phyloP scores from a whole-genome alignment of 2,888 invertebrate genomes.

The Boloria euphrosyne region DNA sequence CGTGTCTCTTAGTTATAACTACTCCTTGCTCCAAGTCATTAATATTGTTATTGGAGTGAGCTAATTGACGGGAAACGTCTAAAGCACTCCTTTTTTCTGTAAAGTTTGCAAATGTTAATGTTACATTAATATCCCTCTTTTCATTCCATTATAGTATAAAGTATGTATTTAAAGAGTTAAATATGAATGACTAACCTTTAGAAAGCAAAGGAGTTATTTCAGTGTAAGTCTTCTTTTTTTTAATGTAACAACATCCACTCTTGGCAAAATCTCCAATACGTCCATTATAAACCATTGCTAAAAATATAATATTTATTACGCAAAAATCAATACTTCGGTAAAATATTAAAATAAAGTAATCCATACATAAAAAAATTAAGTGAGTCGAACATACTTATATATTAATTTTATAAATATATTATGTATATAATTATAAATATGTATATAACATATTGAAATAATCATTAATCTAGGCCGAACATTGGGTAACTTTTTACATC shows the following conservation, averaged over 20 bases:
- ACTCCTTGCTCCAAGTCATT: conserved; percentile 57
- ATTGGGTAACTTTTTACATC: no score
- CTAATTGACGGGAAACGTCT: conserved; percentile 47
- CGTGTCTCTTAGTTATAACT: conserved; percentile 52
- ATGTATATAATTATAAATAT: no score
- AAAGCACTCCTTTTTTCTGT: conserved; percentile 53
- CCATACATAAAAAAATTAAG: no score
- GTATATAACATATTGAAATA: no score
- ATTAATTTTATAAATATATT: no score
- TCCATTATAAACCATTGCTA: conserved; percentile 87
- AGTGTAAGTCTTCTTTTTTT: conserved; percentile 78
- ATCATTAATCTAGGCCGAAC: no score
- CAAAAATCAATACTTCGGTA: neutral
- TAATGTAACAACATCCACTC: conserved; percentile 71
- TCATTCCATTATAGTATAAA: no score
- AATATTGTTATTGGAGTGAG: conserved; percentile 41
- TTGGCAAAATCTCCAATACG: conserved; percentile 78
- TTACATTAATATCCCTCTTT: neutral
- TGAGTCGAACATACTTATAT: no score
- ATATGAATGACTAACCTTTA: conserved; percentile 53
- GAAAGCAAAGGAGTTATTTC: conserved; percentile 75
- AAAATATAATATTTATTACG: neutral
- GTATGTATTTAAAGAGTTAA: neutral
- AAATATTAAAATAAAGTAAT: neutral
- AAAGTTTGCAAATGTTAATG: conserved; percentile 16